phyloP scores from a whole-genome alignment of 2,797 vertebrate genomes.

The Acipenser oxyrinchus region DNA sequence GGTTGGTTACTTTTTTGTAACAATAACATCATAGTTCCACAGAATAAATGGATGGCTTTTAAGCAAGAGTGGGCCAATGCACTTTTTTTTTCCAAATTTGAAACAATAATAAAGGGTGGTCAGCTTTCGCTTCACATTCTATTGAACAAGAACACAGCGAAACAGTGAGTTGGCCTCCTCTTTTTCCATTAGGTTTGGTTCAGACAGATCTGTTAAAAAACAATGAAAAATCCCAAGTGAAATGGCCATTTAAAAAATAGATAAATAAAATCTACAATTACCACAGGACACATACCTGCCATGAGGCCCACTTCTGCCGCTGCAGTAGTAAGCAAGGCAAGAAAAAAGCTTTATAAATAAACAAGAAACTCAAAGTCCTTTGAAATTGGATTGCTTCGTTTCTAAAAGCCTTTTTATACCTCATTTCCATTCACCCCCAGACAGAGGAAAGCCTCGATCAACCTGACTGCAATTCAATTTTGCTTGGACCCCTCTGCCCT shows the following conservation, averaged over 20 bases:
- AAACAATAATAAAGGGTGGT: not conserved
- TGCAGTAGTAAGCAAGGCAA: conserved; percentile 28
- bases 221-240: conserved; percentile 15
- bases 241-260: conserved; percentile 1
- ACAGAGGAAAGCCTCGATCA: too few species aligned
- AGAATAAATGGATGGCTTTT: not conserved
- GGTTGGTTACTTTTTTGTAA: not conserved
- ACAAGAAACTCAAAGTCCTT: conserved; percentile 18
- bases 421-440: too few species aligned
- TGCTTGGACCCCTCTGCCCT: too few species aligned
- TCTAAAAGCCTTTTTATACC: too few species aligned
- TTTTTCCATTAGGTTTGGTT: not conserved
- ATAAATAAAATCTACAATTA: not conserved
- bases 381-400: too few species aligned
- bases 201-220: conserved; percentile 9
- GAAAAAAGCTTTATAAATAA: conserved; percentile 33
- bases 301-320: conserved; percentile 40
- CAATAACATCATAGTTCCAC: not conserved
- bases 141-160: conserved; percentile 14
- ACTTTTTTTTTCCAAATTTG: not conserved
- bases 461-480: too few species aligned
- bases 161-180: conserved; percentile 15
- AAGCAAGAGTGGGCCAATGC: not conserved
- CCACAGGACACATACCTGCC: conserved; percentile 28
- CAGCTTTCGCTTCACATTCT: conserved; percentile 12